These are phyloP conservation scores for Tetanocera ferruginea DNA, from an alignment of 2,888 invertebrate species.

Conservation along the genomic window DNA sequence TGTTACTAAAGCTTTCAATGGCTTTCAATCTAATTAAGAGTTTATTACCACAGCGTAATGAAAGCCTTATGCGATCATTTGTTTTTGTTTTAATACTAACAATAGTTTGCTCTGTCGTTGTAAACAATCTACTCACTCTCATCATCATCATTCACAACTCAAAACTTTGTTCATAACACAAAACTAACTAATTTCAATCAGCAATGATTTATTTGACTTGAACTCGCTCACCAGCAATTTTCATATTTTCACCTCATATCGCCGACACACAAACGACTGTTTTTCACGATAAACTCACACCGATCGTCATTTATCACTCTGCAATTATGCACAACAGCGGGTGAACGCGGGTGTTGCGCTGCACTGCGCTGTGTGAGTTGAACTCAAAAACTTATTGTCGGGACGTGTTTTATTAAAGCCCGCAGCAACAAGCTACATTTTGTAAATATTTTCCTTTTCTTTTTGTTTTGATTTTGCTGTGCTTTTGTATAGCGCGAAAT, in stretches of 20 bases:
- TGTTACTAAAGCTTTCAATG: no score
- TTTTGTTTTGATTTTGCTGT: no score
- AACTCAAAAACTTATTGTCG: conserved; percentile 1
- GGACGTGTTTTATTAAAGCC: conserved; percentile 12
- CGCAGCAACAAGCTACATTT: neutral
- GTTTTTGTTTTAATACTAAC: no score
- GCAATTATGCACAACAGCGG: conserved; percentile 22
- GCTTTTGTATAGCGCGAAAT: neutral
- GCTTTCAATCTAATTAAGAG: no score
- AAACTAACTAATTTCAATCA: neutral
- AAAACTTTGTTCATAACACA: no score
- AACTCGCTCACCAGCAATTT: conserved; percentile 10
- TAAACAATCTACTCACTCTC: no score
- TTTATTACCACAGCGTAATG: no score
- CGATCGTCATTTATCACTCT: conserved; percentile 22
- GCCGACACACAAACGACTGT: neutral
- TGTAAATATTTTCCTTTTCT: neutral
- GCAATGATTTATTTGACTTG: conserved; percentile 8
- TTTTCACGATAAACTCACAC: conserved; percentile 18
- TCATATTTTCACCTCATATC: conserved; percentile 23
- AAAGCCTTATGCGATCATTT: no score
- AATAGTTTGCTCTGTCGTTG: no score
- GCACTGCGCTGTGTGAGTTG: neutral
- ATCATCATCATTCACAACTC: no score
- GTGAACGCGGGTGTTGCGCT: conserved; percentile 5